Percentiles rank a stretch among this genome's conserved stretches.
phyloP scores from a whole-genome alignment of 1,140 invertebrate genomes.

The Drosophila trapezifrons region DNA sequence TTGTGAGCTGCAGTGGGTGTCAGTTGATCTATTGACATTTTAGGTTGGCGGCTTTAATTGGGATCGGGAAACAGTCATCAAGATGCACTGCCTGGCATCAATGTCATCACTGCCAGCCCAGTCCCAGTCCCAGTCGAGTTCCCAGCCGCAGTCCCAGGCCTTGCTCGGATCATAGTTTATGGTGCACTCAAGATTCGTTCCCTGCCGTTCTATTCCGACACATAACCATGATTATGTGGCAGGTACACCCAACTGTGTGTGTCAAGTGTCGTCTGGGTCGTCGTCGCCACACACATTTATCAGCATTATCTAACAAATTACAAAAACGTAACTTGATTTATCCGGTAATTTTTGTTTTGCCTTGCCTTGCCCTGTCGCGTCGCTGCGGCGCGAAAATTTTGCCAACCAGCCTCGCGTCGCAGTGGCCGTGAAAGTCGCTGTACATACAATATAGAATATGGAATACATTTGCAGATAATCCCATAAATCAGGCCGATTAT shows the following conservation, averaged over 20 bases:
- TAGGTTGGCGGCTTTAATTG: slow-evolving; percentile 61
- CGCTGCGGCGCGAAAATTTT: slow-evolving; percentile 42
- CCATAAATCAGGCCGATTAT: slow-evolving; percentile 34
- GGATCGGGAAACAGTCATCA: slow-evolving; percentile 48
- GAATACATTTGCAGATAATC: slow-evolving; percentile 18
- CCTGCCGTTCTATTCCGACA: neutral
- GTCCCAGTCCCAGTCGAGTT: neutral
- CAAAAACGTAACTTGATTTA: slow-evolving; percentile 83
- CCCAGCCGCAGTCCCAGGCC: neutral
- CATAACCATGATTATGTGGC: slow-evolving; percentile 29
- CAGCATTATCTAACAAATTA: slow-evolving; percentile 84
- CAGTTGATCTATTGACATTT: slow-evolving; percentile 75
- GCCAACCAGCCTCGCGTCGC: slow-evolving; percentile 38
- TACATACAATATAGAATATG: slow-evolving; percentile 24
- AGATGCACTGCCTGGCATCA: slow-evolving; percentile 40
- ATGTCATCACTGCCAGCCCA: slow-evolving; percentile 23
- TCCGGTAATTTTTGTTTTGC: slow-evolving; percentile 78
- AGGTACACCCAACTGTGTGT: slow-evolving; percentile 61
- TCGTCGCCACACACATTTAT: slow-evolving; percentile 70
- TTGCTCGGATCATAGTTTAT: slow-evolving; percentile 27
- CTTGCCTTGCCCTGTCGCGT: slow-evolving; percentile 13
- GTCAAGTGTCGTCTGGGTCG: slow-evolving; percentile 36
- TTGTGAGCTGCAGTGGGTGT: slow-evolving; percentile 51
- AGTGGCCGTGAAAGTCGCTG: slow-evolving; percentile 66
- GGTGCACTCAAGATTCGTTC: slow-evolving; percentile 34